These are phyloP conservation scores for Eurytoma californica DNA, from an alignment of 2,888 invertebrate species.

Conservation along the genomic window DNA sequence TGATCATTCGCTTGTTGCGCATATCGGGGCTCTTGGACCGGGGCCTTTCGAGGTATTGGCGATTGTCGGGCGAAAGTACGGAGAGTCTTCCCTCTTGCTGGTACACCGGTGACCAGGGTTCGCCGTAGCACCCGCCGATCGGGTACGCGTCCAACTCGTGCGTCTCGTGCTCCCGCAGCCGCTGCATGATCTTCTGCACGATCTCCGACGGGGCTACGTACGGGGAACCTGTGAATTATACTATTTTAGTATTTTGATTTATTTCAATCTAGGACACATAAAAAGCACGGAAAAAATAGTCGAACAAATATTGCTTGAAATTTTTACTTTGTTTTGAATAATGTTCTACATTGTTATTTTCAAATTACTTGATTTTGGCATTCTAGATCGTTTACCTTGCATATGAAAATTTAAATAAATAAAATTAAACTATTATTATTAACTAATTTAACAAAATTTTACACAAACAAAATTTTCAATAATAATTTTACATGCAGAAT, in stretches of 20 bases:
- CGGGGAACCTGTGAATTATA: conserved; percentile 79
- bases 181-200: conserved; percentile 88
- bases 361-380: too few species aligned
- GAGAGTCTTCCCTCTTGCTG: conserved; percentile 65
- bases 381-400: too few species aligned
- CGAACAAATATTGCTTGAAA: not conserved
- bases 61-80: conserved; percentile 72
- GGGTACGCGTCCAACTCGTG: conserved; percentile 68
- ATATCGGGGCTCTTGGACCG: conserved; percentile 73
- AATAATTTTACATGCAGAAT: too few species aligned
- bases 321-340: too few species aligned
- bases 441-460: too few species aligned
- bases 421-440: too few species aligned
- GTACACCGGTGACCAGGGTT: conserved; percentile 36
- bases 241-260: not conserved
- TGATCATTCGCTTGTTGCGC: conserved; percentile 73
- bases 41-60: conserved; percentile 70
- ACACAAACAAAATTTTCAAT: too few species aligned
- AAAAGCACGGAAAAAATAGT: not conserved
- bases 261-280: not conserved
- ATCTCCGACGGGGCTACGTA: conserved; percentile 87
- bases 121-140: conserved; percentile 57
- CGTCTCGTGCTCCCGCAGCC: conserved; percentile 74
- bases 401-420: too few species aligned
- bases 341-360: too few species aligned